Evolutionary conservation across 2,888 invertebrate species (phyloP), one percentile per base, ranked within the genome.

Genomic region (Rhyacophila evoluta): DNA sequence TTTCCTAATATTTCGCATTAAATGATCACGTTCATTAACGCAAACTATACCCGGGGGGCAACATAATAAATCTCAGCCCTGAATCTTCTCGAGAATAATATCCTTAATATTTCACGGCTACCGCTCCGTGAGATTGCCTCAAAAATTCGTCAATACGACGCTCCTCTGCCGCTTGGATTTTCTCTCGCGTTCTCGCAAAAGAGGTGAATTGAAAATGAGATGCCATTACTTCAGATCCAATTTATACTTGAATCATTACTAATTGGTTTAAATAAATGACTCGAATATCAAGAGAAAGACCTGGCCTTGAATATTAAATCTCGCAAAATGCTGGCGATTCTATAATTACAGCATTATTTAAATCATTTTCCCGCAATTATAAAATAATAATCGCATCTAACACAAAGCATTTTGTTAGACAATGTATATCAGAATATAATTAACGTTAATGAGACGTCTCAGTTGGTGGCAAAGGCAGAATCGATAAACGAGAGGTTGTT

Each of bases 1-100:
- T 55, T 55, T 55, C 55, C 55, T 55, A 55, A 55, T 55, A 55
- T 55, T 55, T 55, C 55, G 55, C 25, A 55, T 55, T 55, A 55
- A 55, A 55, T 55, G 55, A 55, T 55, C 55, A 55, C 55, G 55
- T 55, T 55, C 55, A 55, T 55, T 55, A 55, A 55, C 55, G 55
- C 55, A 55, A 55, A 55, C 55, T 55, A 55, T 55, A 25, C 55
- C 55, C 55, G 12, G 12, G 55, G 55, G 55, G 55, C 55, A 55
- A 55, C 55, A 55, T 55, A 55, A 55, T 55, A 55, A 55, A 55
- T 55, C 55, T 55, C 19, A 10, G 19, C 19, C 19, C 55, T 10
- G 55, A 55, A 55, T 55, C 55, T 55, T 55, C 55, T 55, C 19
- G 19, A 12, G 55, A 55, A 55, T 55, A 55, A 55, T 55, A 55